Evolutionary conservation across 1,140 invertebrate genomes (phyloP).

Genomic region (Halotydeus destructor): DNA sequence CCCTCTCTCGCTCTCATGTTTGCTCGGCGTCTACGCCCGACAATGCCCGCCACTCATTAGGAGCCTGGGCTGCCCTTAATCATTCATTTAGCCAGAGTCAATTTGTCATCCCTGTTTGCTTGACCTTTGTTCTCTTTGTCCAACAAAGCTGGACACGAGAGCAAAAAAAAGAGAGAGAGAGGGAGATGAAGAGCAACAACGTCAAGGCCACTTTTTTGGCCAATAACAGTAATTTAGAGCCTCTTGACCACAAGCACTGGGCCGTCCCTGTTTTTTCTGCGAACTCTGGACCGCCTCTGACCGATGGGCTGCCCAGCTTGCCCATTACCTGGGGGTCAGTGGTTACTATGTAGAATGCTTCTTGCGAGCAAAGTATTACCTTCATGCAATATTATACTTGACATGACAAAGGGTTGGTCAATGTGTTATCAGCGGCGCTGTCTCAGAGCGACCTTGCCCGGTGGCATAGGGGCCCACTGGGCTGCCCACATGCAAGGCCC

Average conservation of each 20-base stretch:
- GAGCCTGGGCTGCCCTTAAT: background rate
- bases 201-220: no score
- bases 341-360: background rate
- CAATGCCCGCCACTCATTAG: background rate
- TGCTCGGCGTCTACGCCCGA: background rate
- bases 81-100: background rate
- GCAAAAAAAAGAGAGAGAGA: background rate
- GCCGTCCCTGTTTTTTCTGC: background rate
- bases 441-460: no score
- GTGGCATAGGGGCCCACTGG: no score
- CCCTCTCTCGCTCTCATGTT: background rate
- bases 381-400: background rate
- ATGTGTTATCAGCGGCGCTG: no score
- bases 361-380: background rate
- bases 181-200: background rate
- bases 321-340: background rate
- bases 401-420: no score
- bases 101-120: background rate
- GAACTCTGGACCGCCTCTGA: background rate
- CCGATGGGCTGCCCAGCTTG: background rate
- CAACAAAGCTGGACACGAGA: background rate
- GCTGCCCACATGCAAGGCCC: no score
- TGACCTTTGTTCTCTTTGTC: background rate
- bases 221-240: background rate
- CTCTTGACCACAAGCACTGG: background rate